phyloP scores from a whole-genome alignment of 2,888 invertebrate genomes.

The Protodeltote pygarga region DNA sequence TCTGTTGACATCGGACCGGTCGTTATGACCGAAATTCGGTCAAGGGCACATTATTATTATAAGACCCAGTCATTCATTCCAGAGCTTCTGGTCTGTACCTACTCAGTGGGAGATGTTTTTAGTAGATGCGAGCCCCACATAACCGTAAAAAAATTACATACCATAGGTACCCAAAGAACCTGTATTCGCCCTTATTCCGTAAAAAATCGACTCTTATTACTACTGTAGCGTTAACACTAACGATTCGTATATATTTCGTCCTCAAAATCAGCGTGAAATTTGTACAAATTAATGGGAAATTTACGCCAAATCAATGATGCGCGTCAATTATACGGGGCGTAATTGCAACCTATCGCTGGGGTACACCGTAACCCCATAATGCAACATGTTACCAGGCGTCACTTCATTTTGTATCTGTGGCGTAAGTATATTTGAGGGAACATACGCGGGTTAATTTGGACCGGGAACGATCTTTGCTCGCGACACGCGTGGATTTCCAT shows the following conservation, averaged over 20 bases:
- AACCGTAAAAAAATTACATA: too few species aligned
- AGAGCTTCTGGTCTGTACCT: too few species aligned
- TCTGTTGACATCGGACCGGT: too few species aligned
- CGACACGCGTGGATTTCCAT: neutral
- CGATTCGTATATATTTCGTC: slow-evolving; percentile 3
- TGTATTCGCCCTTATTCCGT: too few species aligned
- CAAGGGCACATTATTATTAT: too few species aligned
- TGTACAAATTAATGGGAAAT: slow-evolving; percentile 27
- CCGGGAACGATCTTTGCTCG: neutral
- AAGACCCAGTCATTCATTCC: too few species aligned
- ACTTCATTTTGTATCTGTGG: slow-evolving; percentile 2
- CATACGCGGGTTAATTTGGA: slow-evolving; percentile 2
- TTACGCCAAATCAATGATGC: slow-evolving; percentile 34
- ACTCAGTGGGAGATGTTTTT: too few species aligned
- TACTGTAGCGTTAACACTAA: too few species aligned
- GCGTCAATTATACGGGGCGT: slow-evolving; percentile 15
- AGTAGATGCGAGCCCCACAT: too few species aligned
- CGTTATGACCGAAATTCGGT: too few species aligned
- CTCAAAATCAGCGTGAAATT: slow-evolving; percentile 17
- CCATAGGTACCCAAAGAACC: too few species aligned
- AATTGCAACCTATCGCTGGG: slow-evolving; percentile 23
- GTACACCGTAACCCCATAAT: slow-evolving; percentile 3
- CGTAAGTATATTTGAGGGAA: neutral
- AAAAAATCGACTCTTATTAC: too few species aligned
- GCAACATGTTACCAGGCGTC: slow-evolving; percentile 24